Evolutionary conservation across 2,113 vertebrate species (phyloP), one percentile per base, ranked within the genome.

Genomic region (Tiliqua scincoides): DNA sequence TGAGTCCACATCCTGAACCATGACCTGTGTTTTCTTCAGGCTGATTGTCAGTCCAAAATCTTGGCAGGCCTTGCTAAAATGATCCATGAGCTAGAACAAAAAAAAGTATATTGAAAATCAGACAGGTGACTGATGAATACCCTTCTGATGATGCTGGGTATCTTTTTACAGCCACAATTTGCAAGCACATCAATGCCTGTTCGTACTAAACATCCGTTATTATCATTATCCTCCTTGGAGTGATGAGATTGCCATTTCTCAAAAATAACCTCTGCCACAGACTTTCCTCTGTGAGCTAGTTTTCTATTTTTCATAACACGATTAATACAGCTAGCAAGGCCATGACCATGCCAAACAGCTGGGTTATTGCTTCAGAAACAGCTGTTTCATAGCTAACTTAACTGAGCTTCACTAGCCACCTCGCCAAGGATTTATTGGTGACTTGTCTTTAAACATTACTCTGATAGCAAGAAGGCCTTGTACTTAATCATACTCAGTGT

Each of bases 331-430:
- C 79, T 89, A 96, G 89, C 88, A 94, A 74, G 93, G 91, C 91
- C 94, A 89, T 88, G 85, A 90, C 73, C 63, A 87, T 93, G 92
- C 87, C 82, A 92, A 95, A 87, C 95, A 96, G 95, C 93, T 94
- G 93, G 89, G 76, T 93, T 91, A 81, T 85, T 89, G 89, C 91
- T 95, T 84, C 88, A 93, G 93, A 86, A 95, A 88, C 92, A 95
- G 94, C 93, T 96, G 94, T 92, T 96, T 95, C 91, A 83, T 91
- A 85, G 86, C 91, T 93, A 93, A 93, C 91, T 91, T 91, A 94
- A 81, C 84, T 85, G 87, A 90, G 76, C 79, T 94, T 87, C 86
- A 88, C 88, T 83, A 92, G 89, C 86, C 92, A 88, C 88, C 88
- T 93, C 89, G 84, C 89, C 87, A 84, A 88, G 91, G 71, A 90